phyloP scores from a whole-genome alignment of 1,140 invertebrate species.

The Pseudobourletiella spinata region DNA sequence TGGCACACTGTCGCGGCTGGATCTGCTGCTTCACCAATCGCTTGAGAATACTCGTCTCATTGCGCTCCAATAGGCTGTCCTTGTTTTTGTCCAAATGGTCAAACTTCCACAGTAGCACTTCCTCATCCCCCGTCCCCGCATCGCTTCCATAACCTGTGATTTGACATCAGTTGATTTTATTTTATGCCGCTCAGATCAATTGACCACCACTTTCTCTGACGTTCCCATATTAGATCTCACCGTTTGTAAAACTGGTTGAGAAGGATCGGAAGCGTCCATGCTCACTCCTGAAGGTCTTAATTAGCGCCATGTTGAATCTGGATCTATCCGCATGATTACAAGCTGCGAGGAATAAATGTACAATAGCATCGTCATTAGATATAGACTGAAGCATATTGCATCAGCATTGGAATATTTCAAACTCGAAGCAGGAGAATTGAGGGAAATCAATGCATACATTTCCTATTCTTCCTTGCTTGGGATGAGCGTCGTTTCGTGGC shows the following conservation, averaged over 20 bases:
- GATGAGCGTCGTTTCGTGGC: conserved; percentile 31
- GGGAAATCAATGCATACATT: too few species aligned
- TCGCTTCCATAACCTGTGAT: background rate
- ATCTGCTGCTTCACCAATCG: conserved; percentile 74
- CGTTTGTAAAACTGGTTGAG: conserved; percentile 6
- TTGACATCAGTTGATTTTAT: background rate
- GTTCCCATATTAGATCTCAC: too few species aligned
- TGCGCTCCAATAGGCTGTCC: conserved; percentile 61
- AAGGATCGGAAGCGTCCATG: conserved; percentile 44
- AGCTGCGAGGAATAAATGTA: conserved; percentile 38
- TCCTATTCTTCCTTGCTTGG: conserved; percentile 29
- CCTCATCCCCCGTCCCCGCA: conserved; percentile 9
- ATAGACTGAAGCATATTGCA: too few species aligned
- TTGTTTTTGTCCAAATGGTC: conserved; percentile 63
- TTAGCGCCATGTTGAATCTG: conserved; percentile 68
- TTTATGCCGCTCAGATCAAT: background rate
- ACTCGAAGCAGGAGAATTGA: too few species aligned
- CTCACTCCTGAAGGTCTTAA: conserved; percentile 71
- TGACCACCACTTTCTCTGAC: background rate
- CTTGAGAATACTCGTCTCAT: conserved; percentile 69
- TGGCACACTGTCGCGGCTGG: conserved; percentile 75
- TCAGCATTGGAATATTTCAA: too few species aligned
- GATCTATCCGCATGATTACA: conserved; percentile 64
- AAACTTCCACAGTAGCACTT: conserved; percentile 80
- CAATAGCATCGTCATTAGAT: too few species aligned